Evolutionary conservation across 2,888 invertebrate genomes (phyloP).

Genomic region (Octonoba sinensis): DNA sequence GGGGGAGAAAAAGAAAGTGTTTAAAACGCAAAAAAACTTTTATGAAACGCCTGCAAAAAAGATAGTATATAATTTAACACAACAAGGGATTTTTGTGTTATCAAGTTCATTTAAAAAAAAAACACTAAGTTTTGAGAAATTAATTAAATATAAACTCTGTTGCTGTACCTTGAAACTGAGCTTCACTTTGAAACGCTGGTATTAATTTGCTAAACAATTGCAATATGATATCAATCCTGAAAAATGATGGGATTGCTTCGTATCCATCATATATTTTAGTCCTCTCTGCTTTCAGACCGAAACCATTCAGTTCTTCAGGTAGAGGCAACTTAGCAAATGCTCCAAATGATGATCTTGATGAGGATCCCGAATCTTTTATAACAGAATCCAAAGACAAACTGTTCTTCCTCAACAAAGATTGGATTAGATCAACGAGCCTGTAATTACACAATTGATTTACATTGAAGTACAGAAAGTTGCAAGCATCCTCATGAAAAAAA

Average conservation of each 20-base stretch:
- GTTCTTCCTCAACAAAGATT: background rate
- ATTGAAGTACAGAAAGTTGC: no score
- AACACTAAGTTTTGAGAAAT: no score
- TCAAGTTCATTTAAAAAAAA: no score
- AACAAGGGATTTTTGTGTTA: no score
- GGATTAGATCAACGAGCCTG: conserved; percentile 27
- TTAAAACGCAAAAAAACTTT: no score
- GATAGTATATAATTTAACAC: no score
- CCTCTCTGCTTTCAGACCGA: background rate
- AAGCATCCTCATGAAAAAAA: no score
- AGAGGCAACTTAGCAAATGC: conserved; percentile 7
- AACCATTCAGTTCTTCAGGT: conserved; percentile 15
- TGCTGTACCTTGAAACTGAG: conserved; percentile 34
- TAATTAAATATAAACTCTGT: no score
- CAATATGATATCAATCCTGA: background rate
- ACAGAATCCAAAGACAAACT: conserved; percentile 28
- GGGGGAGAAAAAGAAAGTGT: no score
- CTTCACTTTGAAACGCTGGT: background rate
- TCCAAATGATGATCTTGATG: conserved; percentile 3
- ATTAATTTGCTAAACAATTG: conserved; percentile 24
- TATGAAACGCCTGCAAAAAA: no score
- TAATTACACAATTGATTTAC: background rate
- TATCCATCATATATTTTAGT: conserved; percentile 17
- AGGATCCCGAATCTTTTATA: conserved; percentile 1
- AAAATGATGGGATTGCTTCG: conserved; percentile 21